A percentile compares a stretch with the other conserved stretches of the same genome.
Conservation (phyloP, 2,113 vertebrate species). For the Speoplatyrhinus poulsoni region DNA sequence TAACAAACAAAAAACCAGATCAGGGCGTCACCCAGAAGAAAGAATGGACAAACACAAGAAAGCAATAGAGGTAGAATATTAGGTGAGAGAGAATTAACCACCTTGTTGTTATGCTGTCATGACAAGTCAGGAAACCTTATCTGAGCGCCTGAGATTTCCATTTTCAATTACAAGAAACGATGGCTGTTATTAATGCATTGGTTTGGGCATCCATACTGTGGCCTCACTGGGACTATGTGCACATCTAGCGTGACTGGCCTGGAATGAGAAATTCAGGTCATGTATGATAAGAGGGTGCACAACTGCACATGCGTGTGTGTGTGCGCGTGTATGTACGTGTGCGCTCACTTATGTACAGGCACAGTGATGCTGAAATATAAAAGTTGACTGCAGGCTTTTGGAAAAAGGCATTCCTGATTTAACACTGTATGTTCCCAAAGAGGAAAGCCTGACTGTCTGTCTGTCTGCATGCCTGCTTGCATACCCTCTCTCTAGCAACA, state of each 20-base stretch:
- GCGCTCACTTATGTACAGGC: too few relatives aligned
- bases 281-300: constrained; percentile 6
- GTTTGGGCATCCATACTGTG: constrained; percentile 28
- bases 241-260: constrained; percentile 26
- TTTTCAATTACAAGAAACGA: constrained; percentile 53
- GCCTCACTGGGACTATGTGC: constrained; percentile 27
- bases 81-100: not conserved
- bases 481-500: too few relatives aligned
- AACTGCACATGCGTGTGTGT: not conserved
- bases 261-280: constrained; percentile 24
- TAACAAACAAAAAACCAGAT: too few relatives aligned
- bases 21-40: not conserved
- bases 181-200: constrained; percentile 40
- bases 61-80: not conserved
- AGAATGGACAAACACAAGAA: not conserved
- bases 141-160: not conserved
- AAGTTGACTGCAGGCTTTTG: constrained; percentile 23
- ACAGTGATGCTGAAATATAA: constrained; percentile 1
- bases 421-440: constrained; percentile 24
- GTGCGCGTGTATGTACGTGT: constrained; percentile 5
- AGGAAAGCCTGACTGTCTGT: constrained; percentile 29
- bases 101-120: not conserved
- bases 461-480: not conserved
- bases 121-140: constrained; percentile 2
- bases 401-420: constrained; percentile 33